Evolutionary conservation across 2,888 invertebrate genomes (phyloP).

Genomic region (Xylota sylvarum): DNA sequence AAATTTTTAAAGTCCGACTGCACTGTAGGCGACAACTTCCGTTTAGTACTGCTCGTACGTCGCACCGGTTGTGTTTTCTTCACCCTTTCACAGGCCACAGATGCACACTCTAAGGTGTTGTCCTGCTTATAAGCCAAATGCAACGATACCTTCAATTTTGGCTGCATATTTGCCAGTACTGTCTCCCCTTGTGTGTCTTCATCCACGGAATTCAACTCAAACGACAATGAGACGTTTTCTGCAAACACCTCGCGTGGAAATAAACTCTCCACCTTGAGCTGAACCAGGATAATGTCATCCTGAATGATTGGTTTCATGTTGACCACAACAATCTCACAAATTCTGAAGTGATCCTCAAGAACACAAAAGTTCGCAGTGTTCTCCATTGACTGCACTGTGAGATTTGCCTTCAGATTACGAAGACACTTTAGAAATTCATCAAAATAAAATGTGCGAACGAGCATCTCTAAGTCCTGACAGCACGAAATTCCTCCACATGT

Average conservation of each 20-base stretch:
- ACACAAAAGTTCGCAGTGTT: constrained; percentile 84
- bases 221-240: constrained; percentile 88
- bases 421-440: constrained; percentile 92
- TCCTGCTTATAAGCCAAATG: constrained; percentile 93
- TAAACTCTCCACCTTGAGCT: constrained; percentile 86
- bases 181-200: constrained; percentile 31
- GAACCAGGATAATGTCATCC: constrained; percentile 86
- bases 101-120: constrained; percentile 90
- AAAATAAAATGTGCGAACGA: constrained; percentile 91
- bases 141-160: constrained; percentile 87
- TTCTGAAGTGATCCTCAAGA: constrained; percentile 85
- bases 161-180: constrained; percentile 81
- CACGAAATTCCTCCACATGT: constrained; percentile 93
- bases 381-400: constrained; percentile 81
- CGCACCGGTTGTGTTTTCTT: constrained; percentile 87
- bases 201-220: constrained; percentile 86
- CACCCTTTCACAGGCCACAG: constrained; percentile 89
- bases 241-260: constrained; percentile 89
- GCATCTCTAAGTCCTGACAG: constrained; percentile 90
- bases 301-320: constrained; percentile 83
- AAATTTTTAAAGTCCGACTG: constrained; percentile 89
- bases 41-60: constrained; percentile 90
- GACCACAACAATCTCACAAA: constrained; percentile 82
- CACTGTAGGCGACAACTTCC: constrained; percentile 88
- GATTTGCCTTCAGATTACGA: constrained; percentile 82